phyloP scores from a whole-genome alignment of 2,113 vertebrate genomes.

The western clawed frog (Xenopus tropicalis) region DNA sequence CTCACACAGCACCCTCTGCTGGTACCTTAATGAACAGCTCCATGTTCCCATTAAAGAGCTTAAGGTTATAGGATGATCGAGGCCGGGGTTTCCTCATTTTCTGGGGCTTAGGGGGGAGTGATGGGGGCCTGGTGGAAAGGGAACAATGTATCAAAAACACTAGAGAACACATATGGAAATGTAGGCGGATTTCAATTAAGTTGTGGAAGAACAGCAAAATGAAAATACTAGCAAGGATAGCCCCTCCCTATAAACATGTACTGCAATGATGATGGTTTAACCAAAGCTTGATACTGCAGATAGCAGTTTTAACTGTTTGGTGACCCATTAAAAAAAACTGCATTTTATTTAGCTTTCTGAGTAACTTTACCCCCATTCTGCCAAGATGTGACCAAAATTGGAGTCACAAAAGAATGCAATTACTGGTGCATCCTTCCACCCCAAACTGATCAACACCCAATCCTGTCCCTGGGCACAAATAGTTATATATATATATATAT shows the following conservation, averaged over 20 bases:
- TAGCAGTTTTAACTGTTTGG: no score
- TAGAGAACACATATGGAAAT: not conserved
- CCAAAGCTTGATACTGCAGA: no score
- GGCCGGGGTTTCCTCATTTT: slow-evolving; percentile 99
- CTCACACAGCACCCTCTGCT: slow-evolving; percentile 65
- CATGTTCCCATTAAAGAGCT: slow-evolving; percentile 99
- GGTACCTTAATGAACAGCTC: slow-evolving; percentile 99
- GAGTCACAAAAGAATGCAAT: no score
- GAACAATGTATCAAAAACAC: slow-evolving; percentile 57
- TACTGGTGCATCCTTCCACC: no score
- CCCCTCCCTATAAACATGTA: not conserved
- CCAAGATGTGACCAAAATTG: no score
- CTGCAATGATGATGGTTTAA: not conserved
- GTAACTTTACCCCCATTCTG: no score
- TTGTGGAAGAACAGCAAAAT: not conserved
- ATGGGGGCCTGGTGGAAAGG: slow-evolving; percentile 89
- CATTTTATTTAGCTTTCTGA: no score
- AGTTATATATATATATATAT: no score
- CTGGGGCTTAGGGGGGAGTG: slow-evolving; percentile 98
- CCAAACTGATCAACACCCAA: no score
- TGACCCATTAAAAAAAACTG: no score
- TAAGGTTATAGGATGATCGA: slow-evolving; percentile 96
- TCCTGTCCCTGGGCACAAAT: no score
- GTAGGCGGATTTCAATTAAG: not conserved
- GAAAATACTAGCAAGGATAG: not conserved